Conservation (phyloP, 2,113 vertebrate species). For the Alectura lathami region DNA sequence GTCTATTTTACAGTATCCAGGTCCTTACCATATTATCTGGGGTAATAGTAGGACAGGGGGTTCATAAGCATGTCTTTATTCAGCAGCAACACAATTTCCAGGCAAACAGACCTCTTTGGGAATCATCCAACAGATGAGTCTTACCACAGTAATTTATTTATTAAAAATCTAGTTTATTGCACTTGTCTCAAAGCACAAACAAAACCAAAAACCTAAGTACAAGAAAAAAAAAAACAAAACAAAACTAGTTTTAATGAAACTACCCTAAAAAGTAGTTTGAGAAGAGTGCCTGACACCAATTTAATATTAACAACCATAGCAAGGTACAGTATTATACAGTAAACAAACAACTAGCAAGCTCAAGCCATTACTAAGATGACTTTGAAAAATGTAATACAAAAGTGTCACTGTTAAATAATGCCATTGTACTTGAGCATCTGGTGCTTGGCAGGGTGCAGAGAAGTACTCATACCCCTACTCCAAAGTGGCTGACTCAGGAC, state of each 20-base stretch:
- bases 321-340: conserved; percentile 48
- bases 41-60: not conserved
- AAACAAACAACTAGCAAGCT: conserved; percentile 36
- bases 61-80: not conserved
- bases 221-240: conserved; percentile 47
- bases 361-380: conserved; percentile 37
- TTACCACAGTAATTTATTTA: conserved; percentile 20
- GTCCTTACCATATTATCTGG: not conserved
- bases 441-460: not conserved
- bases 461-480: not conserved
- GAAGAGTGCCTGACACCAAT: conserved; percentile 24
- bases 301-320: conserved; percentile 44
- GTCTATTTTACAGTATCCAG: not conserved
- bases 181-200: conserved; percentile 75
- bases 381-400: conserved; percentile 33
- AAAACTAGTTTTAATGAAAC: conserved; percentile 31
- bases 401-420: conserved; percentile 14
- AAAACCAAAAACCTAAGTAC: conserved; percentile 41
- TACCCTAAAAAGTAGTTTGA: conserved; percentile 49
- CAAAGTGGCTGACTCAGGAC: not conserved
- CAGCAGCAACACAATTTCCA: not conserved
- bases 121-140: conserved; percentile 20
- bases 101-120: not conserved
- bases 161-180: conserved; percentile 75
- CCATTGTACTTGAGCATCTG: not conserved